Conservation (phyloP, 2,888 invertebrate species). For the Eucera pruinosa region DNA sequence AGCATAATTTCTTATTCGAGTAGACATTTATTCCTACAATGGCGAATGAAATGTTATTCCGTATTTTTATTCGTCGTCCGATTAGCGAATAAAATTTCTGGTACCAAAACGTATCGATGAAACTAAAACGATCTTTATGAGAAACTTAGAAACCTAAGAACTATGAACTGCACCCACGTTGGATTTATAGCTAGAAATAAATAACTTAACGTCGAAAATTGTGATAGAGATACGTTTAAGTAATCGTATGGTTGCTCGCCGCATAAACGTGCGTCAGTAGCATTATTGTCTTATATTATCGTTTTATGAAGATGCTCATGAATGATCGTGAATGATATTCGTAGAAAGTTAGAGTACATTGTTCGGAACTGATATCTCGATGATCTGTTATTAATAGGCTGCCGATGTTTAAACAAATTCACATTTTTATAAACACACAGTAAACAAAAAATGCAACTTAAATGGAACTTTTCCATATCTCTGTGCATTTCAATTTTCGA, state of each 20-base stretch:
- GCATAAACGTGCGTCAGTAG: constrained; percentile 17
- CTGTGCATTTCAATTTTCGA: too few species aligned
- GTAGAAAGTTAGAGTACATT: constrained; percentile 30
- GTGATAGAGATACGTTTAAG: constrained; percentile 25
- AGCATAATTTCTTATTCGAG: too few species aligned
- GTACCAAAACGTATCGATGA: constrained; percentile 31
- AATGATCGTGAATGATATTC: constrained; percentile 15
- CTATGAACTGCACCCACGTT: constrained; percentile 32
- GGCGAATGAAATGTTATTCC: too few species aligned
- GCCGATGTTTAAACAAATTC: too few species aligned
- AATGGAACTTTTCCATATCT: too few species aligned
- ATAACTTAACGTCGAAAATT: constrained; percentile 36
- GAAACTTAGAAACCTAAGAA: constrained; percentile 34
- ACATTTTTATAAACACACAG: too few species aligned
- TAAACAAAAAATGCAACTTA: too few species aligned
- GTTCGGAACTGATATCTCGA: constrained; percentile 18
- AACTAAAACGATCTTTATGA: constrained; percentile 11
- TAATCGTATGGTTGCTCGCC: constrained; percentile 10
- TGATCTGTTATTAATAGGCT: too few species aligned
- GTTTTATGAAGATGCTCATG: constrained; percentile 31
- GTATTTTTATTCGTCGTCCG: too few species aligned
- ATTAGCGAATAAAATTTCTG: too few species aligned
- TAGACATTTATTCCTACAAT: too few species aligned
- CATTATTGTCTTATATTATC: constrained; percentile 53
- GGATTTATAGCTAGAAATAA: constrained; percentile 44